A percentile compares a stretch with the other conserved stretches of the same genome.
phyloP scores from a whole-genome alignment of 2,888 invertebrate species.

The Limnephilus marmoratus region DNA sequence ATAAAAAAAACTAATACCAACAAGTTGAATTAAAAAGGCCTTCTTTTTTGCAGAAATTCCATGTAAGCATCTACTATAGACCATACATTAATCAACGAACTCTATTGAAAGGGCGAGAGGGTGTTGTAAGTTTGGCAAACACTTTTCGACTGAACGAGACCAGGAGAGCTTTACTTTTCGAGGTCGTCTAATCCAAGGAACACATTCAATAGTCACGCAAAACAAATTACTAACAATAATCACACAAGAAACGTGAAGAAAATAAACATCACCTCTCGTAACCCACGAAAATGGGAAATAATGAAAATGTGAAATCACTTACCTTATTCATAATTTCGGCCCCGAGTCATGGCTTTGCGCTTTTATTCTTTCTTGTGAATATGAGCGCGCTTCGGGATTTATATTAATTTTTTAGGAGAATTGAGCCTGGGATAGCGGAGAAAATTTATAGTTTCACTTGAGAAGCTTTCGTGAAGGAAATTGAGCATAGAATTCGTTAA shows the following conservation, averaged over 20 bases:
- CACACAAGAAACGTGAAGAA: neutral
- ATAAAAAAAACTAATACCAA: too few species aligned
- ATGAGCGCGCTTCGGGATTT: neutral
- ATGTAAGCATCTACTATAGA: too few species aligned
- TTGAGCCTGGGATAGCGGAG: neutral
- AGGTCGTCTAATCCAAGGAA: neutral
- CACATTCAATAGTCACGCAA: neutral
- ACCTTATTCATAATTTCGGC: neutral
- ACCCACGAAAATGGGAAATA: neutral
- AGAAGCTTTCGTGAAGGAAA: neutral
- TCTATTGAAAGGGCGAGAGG: too few species aligned
- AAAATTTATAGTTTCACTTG: neutral
- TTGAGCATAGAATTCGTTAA: neutral
- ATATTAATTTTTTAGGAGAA: neutral
- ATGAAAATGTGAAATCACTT: neutral
- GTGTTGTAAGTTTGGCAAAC: neutral
- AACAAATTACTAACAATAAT: neutral
- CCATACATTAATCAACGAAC: too few species aligned
- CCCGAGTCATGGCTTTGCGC: neutral
- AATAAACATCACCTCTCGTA: neutral
- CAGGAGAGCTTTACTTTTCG: neutral
- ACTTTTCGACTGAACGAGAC: neutral
- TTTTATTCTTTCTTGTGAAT: neutral
- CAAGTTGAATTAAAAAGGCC: too few species aligned
- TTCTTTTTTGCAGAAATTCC: too few species aligned